Evolutionary conservation across 2,113 vertebrate genomes (phyloP).

Genomic region (Lepisosteus osseus): DNA sequence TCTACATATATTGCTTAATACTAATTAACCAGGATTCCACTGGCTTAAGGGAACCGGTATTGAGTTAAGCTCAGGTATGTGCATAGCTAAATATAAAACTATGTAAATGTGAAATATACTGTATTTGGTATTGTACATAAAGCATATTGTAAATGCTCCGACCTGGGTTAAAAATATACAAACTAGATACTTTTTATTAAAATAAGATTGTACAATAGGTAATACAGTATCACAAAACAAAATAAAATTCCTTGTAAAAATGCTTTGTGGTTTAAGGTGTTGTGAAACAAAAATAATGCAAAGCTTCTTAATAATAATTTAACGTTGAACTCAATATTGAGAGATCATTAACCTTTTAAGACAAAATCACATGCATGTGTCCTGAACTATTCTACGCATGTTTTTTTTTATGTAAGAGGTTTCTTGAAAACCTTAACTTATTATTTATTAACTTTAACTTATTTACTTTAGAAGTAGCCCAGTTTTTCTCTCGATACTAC

Average conservation of each 20-base stretch:
- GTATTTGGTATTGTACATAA: conserved; percentile 60
- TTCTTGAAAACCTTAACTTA: too few species aligned
- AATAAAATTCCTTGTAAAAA: conserved; percentile 63
- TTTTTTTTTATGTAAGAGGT: too few species aligned
- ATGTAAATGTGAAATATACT: conserved; percentile 58
- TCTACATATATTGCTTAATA: conserved; percentile 44
- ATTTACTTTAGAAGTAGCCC: too few species aligned
- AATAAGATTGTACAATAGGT: conserved; percentile 49
- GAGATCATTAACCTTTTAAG: conserved; percentile 7
- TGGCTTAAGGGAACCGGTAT: conserved; percentile 51
- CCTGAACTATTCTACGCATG: too few species aligned
- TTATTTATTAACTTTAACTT: too few species aligned
- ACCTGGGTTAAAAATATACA: conserved; percentile 55
- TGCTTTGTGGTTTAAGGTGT: conserved; percentile 42
- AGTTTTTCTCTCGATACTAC: too few species aligned
- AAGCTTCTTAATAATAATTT: conserved; percentile 30
- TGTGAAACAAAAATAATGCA: conserved; percentile 25
- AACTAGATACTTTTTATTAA: conserved; percentile 66
- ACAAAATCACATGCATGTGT: too few species aligned
- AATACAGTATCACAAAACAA: conserved; percentile 44
- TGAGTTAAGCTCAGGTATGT: conserved; percentile 77
- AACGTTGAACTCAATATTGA: conserved; percentile 16
- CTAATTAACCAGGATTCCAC: conserved; percentile 56
- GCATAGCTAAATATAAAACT: conserved; percentile 52
- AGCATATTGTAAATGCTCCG: conserved; percentile 50